Evolutionary conservation across 2,888 invertebrate genomes (phyloP), one percentile per base, ranked within the genome.

Genomic region (Apotomis turbidana): DNA sequence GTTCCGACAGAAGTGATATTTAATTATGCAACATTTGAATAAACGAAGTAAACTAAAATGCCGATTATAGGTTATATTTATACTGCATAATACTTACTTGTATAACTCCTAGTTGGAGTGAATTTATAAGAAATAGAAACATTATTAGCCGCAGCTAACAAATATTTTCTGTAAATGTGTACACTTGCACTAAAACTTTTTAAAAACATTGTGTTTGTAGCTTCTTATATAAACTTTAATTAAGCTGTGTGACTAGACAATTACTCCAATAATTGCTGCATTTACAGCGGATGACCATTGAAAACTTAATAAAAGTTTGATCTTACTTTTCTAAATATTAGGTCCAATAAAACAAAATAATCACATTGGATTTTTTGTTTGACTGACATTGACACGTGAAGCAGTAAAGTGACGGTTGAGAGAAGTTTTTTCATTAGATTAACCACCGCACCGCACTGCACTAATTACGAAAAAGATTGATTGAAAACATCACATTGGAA

Each of bases 101-200:
- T 15, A 46, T 68, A 63, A 54, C 54, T 62, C 6, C 68, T 68
- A 4, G 13, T n/a, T 54, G 62, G n/a, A 38, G 10, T 38, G 3
- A 63, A 15, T 59, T 52, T 58, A 52, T 38, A 38, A n/a, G 36
- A n/a, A 54, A 15, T 27, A 15, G 46, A 44, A 9, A 36, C 9
- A n/a, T 52, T 52, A 59, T 63, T 58, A 15, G 46, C 63, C 3
- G 51, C 44, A n/a, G 63, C 44, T 46, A 68, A 12, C 2, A 68
- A 58, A 59, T 59, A 58, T n/a, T 59, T 72, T 49, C 58, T 68
- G 46, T 63, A 59, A 5, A 67, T 12, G 12, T 67, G 61, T n/a
- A 72, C 58, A 58, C 52, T 58, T 49, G 62, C 5, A 10, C 44
- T 46, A 58, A 72, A 68, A 52, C 63, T 57, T 15, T 38, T 72